A percentile compares a stretch with the other conserved stretches of the same genome.
Evolutionary conservation across 2,113 vertebrate genomes (phyloP).

Genomic region (Hoplias malabaricus): DNA sequence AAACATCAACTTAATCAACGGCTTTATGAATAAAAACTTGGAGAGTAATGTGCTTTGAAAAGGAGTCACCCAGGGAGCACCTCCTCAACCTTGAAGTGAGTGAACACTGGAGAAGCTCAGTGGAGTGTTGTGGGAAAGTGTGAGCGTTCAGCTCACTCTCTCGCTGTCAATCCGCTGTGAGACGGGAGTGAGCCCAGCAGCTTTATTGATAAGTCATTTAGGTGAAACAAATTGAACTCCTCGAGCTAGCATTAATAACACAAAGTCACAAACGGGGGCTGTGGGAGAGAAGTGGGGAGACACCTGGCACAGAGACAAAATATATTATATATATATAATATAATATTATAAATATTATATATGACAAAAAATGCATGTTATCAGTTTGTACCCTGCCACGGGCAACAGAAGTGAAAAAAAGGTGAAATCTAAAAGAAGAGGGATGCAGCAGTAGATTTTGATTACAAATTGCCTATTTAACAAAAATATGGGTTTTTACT

Average conservation of each 20-base stretch:
- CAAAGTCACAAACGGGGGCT: constrained; percentile 38
- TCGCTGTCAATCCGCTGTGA: constrained; percentile 5
- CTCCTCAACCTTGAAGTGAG: constrained; percentile 1
- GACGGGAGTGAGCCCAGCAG: neutral
- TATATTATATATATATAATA: no score
- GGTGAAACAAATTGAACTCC: constrained; percentile 46
- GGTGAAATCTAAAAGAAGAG: constrained; percentile 39
- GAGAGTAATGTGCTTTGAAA: constrained; percentile 1
- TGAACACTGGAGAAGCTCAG: neutral
- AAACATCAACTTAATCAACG: constrained; percentile 6
- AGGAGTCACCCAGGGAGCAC: neutral
- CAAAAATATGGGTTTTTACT: no score
- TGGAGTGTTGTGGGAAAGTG: neutral
- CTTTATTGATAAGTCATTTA: constrained; percentile 50
- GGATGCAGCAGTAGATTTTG: neutral
- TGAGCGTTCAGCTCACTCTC: neutral
- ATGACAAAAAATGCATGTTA: constrained; percentile 60
- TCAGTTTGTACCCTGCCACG: constrained; percentile 54
- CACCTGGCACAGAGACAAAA: constrained; percentile 45
- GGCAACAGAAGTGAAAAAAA: constrained; percentile 44
- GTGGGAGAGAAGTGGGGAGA: neutral
- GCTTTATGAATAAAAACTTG: constrained; percentile 22
- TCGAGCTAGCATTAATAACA: constrained; percentile 48
- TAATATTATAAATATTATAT: no score
- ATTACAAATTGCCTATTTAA: no score